Base-by-base conservation (phyloP, 2,888 invertebrate species). In the Leptura quadrifasciata region DNA sequence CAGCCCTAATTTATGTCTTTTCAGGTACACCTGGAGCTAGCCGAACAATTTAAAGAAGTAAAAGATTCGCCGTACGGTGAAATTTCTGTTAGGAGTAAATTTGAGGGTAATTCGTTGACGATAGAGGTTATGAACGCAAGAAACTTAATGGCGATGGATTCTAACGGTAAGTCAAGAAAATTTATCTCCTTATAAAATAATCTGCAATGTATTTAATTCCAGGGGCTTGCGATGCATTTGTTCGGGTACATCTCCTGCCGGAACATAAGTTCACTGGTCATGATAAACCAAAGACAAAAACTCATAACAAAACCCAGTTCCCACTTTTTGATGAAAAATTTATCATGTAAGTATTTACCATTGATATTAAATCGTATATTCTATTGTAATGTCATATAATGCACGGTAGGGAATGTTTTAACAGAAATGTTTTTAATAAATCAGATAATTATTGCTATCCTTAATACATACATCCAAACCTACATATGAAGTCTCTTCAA, bases 291-390 rank as follows among this genome's bases (percentile, higher is more conserved):
- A 97, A 96, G 89, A 98, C 98, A 0, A 95, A 96, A 88, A 95
- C 96, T 6, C 96, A 98, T 84, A 95, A 95, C 89, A 98, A 98
- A 89, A 97, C 95, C 57, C 91, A 97, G 58, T 98, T 97, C 89
- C 98, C 99, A 0, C 91, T 98, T 5, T 99, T 95, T 89, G 98
- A 99, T 86, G 98, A 99, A 91, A 94, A 94, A 84, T 98, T 99
- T 90, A 93, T 94, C 86, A 95, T 98, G 98, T 98, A 91, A 95
- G 95, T 92, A 81, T 31, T 17, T 21, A 52, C 6, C 20, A 24
- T n/a, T 63, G 68, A 9, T 24, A 58, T 15, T 60, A 60, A 60
- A 18, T 17, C 2, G 1, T 10, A n/a, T 31, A 8, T 31, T 31
- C 3, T 24, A 2, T 31, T 8, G 8, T 31, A 31, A 31, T 8